These are phyloP conservation scores for Leptinotarsa juncta DNA, from an alignment of 2,888 invertebrate species.

Conservation along the genomic window DNA sequence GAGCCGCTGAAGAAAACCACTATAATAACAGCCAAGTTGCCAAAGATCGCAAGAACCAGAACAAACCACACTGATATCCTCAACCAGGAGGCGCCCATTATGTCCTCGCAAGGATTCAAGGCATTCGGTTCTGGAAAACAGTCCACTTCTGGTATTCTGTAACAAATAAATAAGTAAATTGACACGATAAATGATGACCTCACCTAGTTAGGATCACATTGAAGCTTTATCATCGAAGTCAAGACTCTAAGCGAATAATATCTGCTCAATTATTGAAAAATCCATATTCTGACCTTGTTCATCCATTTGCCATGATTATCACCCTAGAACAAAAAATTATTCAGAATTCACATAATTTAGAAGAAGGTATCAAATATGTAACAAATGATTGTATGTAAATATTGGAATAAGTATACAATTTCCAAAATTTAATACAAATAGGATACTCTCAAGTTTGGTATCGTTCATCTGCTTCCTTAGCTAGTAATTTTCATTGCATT, in stretches of 20 bases:
- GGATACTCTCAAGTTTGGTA: no score
- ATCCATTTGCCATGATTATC: constrained; percentile 6
- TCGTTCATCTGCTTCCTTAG: no score
- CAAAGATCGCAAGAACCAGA: constrained; percentile 82
- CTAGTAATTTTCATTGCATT: no score
- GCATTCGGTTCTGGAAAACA: constrained; percentile 84
- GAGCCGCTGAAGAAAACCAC: constrained; percentile 75
- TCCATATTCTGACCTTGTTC: background rate
- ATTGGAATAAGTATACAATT: no score
- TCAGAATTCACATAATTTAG: background rate
- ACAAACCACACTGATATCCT: constrained; percentile 89
- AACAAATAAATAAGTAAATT: constrained; percentile 27
- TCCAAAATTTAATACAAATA: no score
- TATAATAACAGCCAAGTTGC: constrained; percentile 84
- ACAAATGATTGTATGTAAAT: no score
- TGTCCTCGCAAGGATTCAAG: constrained; percentile 90
- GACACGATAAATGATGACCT: background rate
- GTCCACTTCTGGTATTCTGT: constrained; percentile 68
- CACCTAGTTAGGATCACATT: background rate
- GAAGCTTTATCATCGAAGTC: background rate
- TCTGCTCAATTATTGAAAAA: constrained; percentile 12
- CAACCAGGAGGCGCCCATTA: constrained; percentile 85
- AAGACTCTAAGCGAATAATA: constrained; percentile 13
- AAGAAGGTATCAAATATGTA: background rate
- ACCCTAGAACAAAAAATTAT: constrained; percentile 25